Evolutionary conservation across 2,113 vertebrate species (phyloP), one percentile per base, ranked within the genome.

Genomic region (Orycteropus afer): DNA sequence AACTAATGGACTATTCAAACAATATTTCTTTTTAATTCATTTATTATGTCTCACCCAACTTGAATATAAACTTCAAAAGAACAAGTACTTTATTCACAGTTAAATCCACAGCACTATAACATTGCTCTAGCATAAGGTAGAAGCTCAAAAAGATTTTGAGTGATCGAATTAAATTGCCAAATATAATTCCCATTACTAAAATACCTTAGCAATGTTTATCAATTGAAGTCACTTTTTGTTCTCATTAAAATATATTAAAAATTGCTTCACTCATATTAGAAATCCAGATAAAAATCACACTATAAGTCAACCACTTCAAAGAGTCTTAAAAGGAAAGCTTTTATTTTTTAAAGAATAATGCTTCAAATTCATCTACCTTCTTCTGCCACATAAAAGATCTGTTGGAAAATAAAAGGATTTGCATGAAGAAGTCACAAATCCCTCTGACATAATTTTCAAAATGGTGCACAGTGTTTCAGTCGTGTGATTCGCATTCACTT

Each of bases 401-500:
- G 53, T 94, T 32, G 49, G 65, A 96, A 92, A 97, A 96, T 74
- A 95, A 96, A 98, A 95, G 22, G 0, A 93, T 95, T 97, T 97
- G 69, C 90, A 57, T 93, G 89, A 69, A 59, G 95, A 82, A 96
- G 89, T 89, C 76, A 94, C 96, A 91, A 97, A 95, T 29, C 23
- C n/a, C 71, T 92, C 86, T 82, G 67, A 85, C 57, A 79, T 97
- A 97, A 96, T 98, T 97, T 97, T 97, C 93, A 97, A 97, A 98
- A 94, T 0, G 20, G 96, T 97, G n/a, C 91, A 71, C 92, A 90
- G 78, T 93, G 85, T 94, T 98, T 97, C 98, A 98, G 96, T 73
- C 91, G 6, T 78, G 69, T 94, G 92, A 91, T 92, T 97, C 97
- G 97, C 97, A 95, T 87, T 97, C 95, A 97, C 91, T 97, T 97